Base-by-base conservation (phyloP, 2,888 invertebrate species). In the Luperina testacea region DNA sequence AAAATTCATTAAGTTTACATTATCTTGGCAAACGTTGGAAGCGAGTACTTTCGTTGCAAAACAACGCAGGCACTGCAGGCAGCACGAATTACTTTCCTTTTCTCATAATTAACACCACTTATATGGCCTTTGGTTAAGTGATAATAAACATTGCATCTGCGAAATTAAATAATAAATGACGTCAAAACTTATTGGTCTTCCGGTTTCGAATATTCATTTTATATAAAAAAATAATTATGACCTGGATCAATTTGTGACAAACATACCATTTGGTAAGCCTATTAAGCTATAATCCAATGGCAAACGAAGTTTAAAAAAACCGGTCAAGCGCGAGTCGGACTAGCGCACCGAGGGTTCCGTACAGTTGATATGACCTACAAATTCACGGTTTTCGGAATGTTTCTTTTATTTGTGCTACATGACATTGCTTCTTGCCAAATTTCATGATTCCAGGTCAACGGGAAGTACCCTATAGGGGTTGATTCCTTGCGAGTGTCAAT, bases 61-160 rank as follows among this genome's bases (percentile, higher is more conserved):
- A 77, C 65, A 83, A 80, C 45, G 42, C 17, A 77, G 64, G 38
- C 72, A 45, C 38, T 38, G 38, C 38, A 38, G 38, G 6, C 38
- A 6, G 57, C 59, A 71, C 69, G 72, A 70, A 80, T 77, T 64
- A 82, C 86, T 89, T 89, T 89, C 87, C 65, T 79, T 87, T 86
- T 87, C 76, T 72, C 63, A 59, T 81, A 75, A 68, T 87, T 85
- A 68, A 71, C 78, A 78, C 68, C 63, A 63, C 77, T 65, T 78
- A 63, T 42, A 45, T 69, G 72, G 78, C 76, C 82, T 81, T 82
- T 87, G 27, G 32, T n/a, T 87, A 87, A 84, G 88, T 88, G 89
- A 88, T 87, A 81, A 85, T 84, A 87, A 87, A 87, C 82, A 87
- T 87, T 75, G 67, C 75, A 78, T 78, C 71, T 79, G 72, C 76